Conservation (phyloP, 2,888 invertebrate genomes). For the Cryptocephalus moraei region DNA sequence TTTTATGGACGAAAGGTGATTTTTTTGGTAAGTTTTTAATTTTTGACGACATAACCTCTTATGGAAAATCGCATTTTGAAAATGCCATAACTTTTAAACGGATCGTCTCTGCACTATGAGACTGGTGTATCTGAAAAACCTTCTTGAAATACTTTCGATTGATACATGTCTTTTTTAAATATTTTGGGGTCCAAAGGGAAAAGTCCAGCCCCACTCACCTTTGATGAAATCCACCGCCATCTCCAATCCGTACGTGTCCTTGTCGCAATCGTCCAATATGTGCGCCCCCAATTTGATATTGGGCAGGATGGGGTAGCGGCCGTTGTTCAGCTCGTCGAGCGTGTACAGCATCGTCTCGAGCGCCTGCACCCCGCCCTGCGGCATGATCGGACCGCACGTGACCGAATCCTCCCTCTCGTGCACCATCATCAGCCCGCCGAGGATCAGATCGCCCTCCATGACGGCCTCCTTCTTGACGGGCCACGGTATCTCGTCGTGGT, state of each 20-base stretch:
- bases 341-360: slow-evolving; percentile 89
- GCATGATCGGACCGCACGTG: slow-evolving; percentile 90
- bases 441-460: slow-evolving; percentile 76
- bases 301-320: slow-evolving; percentile 56
- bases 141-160: too few relatives aligned
- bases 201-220: slow-evolving; percentile 50
- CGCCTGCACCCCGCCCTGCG: slow-evolving; percentile 82
- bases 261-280: slow-evolving; percentile 89
- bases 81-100: too few relatives aligned
- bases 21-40: too few relatives aligned
- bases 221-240: slow-evolving; percentile 95
- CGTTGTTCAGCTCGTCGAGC: slow-evolving; percentile 66
- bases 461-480: slow-evolving; percentile 79
- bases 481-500: slow-evolving; percentile 44
- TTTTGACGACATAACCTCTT: too few relatives aligned
- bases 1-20: too few relatives aligned
- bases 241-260: slow-evolving; percentile 89
- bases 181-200: too few relatives aligned
- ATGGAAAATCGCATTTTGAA: too few relatives aligned
- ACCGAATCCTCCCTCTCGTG: slow-evolving; percentile 82
- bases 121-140: too few relatives aligned
- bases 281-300: slow-evolving; percentile 78
- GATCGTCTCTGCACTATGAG: too few relatives aligned
- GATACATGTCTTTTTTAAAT: too few relatives aligned
- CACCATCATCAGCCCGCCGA: slow-evolving; percentile 93